phyloP scores from a whole-genome alignment of 2,797 vertebrate genomes.

The Aselliscus stoliczkanus region DNA sequence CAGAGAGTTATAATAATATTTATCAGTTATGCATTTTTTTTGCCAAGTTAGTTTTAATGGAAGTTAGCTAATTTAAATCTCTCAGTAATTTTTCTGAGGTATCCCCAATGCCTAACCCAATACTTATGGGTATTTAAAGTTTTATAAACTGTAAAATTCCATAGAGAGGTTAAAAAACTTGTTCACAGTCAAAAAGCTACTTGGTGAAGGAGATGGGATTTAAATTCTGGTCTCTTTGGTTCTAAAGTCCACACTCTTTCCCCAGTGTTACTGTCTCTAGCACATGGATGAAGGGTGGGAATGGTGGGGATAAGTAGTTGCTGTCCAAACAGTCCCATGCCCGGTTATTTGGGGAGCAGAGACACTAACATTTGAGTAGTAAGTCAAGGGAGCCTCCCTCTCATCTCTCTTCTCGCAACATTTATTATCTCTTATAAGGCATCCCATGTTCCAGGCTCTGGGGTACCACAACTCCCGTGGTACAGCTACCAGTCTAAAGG shows the following conservation, averaged over 20 bases:
- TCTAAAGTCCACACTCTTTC: not conserved
- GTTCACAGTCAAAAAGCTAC: not conserved
- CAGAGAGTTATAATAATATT: not conserved
- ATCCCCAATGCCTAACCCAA: not conserved
- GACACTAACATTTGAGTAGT: not conserved
- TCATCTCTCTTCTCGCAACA: not conserved
- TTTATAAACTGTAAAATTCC: not conserved
- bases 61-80: conserved; percentile 7
- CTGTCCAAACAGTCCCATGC: not conserved
- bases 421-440: not conserved
- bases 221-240: not conserved
- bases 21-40: not conserved
- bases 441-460: not conserved
- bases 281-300: not conserved
- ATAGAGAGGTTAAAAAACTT: not conserved
- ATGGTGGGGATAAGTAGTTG: not conserved
- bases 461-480: not conserved
- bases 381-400: not conserved
- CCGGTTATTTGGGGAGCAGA: not conserved
- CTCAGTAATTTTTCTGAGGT: not conserved
- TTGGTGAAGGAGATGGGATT: not conserved
- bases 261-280: not conserved
- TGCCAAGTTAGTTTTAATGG: not conserved
- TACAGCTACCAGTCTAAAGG: not conserved
- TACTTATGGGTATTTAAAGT: not conserved